Base-by-base conservation (phyloP, 2,797 vertebrate species). In the Phrynocephalus guinanensis region DNA sequence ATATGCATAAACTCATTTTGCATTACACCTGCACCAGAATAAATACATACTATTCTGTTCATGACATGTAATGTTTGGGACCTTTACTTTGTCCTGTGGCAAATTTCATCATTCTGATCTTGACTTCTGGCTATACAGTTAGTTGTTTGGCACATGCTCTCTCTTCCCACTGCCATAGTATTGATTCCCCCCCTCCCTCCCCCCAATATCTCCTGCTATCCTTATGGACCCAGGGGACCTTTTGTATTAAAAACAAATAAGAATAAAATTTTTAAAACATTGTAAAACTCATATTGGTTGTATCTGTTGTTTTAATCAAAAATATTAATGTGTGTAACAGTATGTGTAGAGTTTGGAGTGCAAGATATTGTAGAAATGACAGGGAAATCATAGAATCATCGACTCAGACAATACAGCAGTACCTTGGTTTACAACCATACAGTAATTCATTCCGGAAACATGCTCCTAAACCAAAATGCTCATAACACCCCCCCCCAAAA, bases 191-290 rank as follows among this genome's bases (percentile, higher is more conserved):
- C 38, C 56, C 60, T 26, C 71, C 67, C n/a, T 76, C 28, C 2
- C 71, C 6, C 44, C 38, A 67, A 38, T 50, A 22, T 67, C 70
- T 88, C 78, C 56, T 50, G 70, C 56, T 66, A 88, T 60, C 63
- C 86, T 77, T 66, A 60, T 79, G 82, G 86, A 70, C 78, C 44
- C 26, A 33, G 22, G 76, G 56, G 28, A 8, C 56, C 73, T 88
- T 76, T 88, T 88, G 79, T 88, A 88, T 85, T 85, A 56, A 84
- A 87, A 87, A 88, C 66, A 44, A 30, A 73, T 63, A 78, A 83
- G 52, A 79, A 67, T 85, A 50, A 76, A 85, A 68, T 84, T 66
- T 24, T 6, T 44, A 84, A 80, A 67, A 52, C 6, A 50, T 68
- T 38, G 60, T 56, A 81, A 56, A 85, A 44, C 1, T 20, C 79